These are phyloP conservation scores for Tipula helvola DNA, from an alignment of 2,888 invertebrate genomes.

Conservation along the genomic window DNA sequence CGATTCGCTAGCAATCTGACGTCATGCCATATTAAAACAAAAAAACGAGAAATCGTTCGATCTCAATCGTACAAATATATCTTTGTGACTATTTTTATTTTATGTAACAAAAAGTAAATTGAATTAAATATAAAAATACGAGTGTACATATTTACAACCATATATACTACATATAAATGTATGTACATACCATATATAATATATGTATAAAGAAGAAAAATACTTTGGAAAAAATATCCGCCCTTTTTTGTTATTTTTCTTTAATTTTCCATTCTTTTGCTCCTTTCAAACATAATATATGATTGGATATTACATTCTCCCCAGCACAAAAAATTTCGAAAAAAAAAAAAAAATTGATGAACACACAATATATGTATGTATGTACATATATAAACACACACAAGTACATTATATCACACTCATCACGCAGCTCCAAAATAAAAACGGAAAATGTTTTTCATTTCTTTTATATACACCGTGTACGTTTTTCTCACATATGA, in stretches of 20 bases:
- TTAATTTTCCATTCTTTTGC: not conserved
- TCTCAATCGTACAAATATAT: not conserved
- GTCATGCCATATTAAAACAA: not conserved
- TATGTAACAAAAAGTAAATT: not conserved
- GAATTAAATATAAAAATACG: not conserved
- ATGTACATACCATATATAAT: not conserved
- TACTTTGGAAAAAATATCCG: conserved; percentile 4
- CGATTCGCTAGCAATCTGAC: not conserved
- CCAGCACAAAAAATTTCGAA: not conserved
- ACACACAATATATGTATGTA: not conserved
- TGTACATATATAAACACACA: not conserved
- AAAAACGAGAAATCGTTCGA: not conserved
- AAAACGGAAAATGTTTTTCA: not conserved
- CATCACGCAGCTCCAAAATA: not conserved
- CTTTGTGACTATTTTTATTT: not conserved
- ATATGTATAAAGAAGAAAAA: not conserved
- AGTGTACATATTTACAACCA: not conserved
- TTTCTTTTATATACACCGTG: not conserved
- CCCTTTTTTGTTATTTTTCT: not conserved
- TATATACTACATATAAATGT: not conserved
- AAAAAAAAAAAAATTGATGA: not conserved
- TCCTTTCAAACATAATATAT: conserved; percentile 4
- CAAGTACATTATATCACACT: not conserved
- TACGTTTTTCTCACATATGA: not conserved
- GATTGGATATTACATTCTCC: conserved; percentile 4